Base-by-base conservation (phyloP, 2,888 invertebrate species). In the Dicyrtoma fusca region DNA sequence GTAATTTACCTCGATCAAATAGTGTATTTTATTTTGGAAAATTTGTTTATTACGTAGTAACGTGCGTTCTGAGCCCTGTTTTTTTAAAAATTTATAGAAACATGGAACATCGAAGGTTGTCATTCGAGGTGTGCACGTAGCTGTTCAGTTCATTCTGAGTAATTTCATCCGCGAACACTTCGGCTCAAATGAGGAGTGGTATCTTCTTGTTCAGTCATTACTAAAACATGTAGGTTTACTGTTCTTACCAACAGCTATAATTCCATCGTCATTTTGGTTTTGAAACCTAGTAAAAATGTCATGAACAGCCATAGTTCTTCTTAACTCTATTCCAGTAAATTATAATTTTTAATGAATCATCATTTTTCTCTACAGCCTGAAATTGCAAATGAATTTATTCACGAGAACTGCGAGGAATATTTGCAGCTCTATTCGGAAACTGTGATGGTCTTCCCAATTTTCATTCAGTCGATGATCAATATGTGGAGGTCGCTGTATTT, bases 191-290 rank as follows among this genome's bases (percentile, higher is more conserved):
- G 53, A 65, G 5, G 72, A 74, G 5, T 76, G 74, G 74, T 66
- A 70, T 34, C 25, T 44, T 19, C 42, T 74, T 1, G 25, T 71
- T 5, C n/a, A 66, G 13, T 49, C 26, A 4, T 23, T 74, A n/a
- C 49, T 74, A 17, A 61, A 62, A 17, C 73, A 79, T 64, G 79
- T 79, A 72, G 73, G 77, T 75, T 8, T 17, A 19, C 47, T n/a
- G n/a, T n/a, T n/a, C n/a, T n/a, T n/a, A n/a, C n/a, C n/a, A n/a
- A n/a, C n/a, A n/a, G n/a, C n/a, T n/a, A n/a, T n/a, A n/a, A n/a
- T n/a, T n/a, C n/a, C n/a, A n/a, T n/a, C n/a, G n/a, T n/a, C n/a
- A n/a, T n/a, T n/a, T n/a, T n/a, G n/a, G n/a, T n/a, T n/a, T n/a
- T n/a, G n/a, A n/a, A n/a, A n/a, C n/a, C n/a, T n/a, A n/a, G n/a